Conservation (phyloP, 2,113 vertebrate species). For the Naja naja region DNA sequence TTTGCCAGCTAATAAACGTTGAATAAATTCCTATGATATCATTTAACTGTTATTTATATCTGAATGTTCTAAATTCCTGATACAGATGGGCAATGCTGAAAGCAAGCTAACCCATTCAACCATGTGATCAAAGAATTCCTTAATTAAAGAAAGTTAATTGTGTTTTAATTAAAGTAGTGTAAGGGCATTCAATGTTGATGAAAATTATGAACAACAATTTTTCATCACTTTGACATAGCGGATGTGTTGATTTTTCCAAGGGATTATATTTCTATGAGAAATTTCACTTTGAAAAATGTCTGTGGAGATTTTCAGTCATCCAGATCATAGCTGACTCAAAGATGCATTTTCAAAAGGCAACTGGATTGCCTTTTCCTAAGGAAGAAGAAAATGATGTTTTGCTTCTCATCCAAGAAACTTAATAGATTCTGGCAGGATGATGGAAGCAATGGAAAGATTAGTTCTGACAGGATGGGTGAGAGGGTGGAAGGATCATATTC, state of each 20-base stretch:
- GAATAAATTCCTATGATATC: background rate
- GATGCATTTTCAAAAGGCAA: background rate
- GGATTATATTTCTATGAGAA: background rate
- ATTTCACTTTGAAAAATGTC: background rate
- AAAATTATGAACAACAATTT: background rate
- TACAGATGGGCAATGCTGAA: background rate
- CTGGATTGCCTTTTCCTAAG: background rate
- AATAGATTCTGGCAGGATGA: background rate
- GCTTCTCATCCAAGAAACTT: background rate
- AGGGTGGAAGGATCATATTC: background rate
- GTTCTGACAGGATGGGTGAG: background rate
- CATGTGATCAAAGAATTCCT: background rate
- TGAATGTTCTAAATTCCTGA: background rate
- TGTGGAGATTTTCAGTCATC: background rate
- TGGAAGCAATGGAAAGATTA: background rate
- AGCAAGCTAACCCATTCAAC: background rate
- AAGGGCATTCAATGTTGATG: background rate
- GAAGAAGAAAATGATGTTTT: background rate
- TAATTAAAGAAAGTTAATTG: background rate
- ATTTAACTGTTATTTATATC: background rate
- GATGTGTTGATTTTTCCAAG: background rate
- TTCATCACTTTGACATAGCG: background rate
- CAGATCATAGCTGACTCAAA: background rate
- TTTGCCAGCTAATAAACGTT: background rate
- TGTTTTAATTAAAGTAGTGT: background rate